Evolutionary conservation across 2,888 invertebrate species (phyloP), one percentile per base, ranked within the genome.

Genomic region (Rutpela maculata): DNA sequence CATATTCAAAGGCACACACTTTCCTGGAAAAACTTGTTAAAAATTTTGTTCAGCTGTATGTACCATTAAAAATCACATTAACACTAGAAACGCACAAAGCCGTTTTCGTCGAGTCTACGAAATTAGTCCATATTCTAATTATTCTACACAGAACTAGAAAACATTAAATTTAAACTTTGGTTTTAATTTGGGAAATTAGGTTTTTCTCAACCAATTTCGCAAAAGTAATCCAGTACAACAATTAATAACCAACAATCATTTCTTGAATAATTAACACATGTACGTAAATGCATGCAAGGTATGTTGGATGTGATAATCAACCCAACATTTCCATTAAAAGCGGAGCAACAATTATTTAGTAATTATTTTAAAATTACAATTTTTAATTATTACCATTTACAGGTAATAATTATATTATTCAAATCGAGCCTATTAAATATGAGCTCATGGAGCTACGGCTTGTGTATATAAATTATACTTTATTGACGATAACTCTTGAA

Each of bases 321-420:
- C 62, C 26, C n/a, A 31, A 31, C 17, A 6, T 31, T 62, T 62
- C 31, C 15, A 62, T 62, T 26, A 62, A 31, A 62, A 22, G 19
- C 59, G 18, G 62, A 6, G 62, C 35, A 31, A 62, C 62, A 31
- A 62, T 31, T 26, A 31, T 31, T 10, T 31, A 31, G n/a, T 31
- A 62, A 62, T 62, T 31, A 62, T 59, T 59, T 15, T n/a, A 62
- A 62, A 62, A 62, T 62, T 62, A 62, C 31, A 22, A 62, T 31
- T 62, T 62, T 62, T 62, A 62, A 62, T 62, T 62, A 31, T 62
- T n/a, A n/a, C n/a, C 31, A 9, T 62, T 62, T 62, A 62, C 11
- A 31, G 22, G 12, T 31, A 31, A 50, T 62, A 62, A 62, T 60
- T 62, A 62, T 31, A 31, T n/a, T 62, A 62, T 31, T 62, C 35